These are phyloP conservation scores for Phaetusa simplex DNA, from an alignment of 2,113 vertebrate species.

Conservation along the genomic window DNA sequence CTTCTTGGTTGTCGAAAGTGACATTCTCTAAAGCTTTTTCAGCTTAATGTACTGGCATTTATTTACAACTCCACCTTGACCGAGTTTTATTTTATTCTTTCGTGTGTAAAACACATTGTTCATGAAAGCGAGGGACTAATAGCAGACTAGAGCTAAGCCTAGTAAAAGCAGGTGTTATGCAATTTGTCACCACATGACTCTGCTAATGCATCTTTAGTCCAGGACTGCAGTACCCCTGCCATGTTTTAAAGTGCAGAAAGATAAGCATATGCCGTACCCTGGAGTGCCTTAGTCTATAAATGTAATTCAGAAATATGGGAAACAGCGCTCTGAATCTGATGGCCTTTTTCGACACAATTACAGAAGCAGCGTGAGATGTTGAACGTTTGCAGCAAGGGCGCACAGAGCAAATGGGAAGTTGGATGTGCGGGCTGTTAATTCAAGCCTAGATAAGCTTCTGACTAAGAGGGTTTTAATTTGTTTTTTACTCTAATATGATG, in stretches of 20 bases:
- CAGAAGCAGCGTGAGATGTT: not conserved
- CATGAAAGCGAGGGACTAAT: constrained; percentile 24
- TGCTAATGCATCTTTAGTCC: constrained; percentile 44
- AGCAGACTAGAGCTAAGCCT: constrained; percentile 9
- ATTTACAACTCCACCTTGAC: not conserved
- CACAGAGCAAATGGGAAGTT: not conserved
- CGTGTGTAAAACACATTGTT: not conserved
- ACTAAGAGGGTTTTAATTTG: constrained; percentile 6
- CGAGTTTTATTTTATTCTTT: not conserved
- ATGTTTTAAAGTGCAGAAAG: constrained; percentile 43
- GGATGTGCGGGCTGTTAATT: not conserved
- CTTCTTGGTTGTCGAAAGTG: not conserved
- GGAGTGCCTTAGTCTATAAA: not conserved
- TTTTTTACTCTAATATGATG: not conserved
- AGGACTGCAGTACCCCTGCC: not conserved
- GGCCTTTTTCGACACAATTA: constrained; percentile 20
- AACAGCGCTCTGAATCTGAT: not conserved
- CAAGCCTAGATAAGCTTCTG: constrained; percentile 35
- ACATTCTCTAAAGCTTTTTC: not conserved
- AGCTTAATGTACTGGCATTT: not conserved
- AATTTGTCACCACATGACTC: constrained; percentile 14
- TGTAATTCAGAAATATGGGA: constrained; percentile 48
- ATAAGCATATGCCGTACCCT: not conserved
- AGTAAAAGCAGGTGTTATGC: constrained; percentile 20
- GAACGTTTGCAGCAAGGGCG: constrained; percentile 3